Evolutionary conservation across 2,797 vertebrate genomes (phyloP).

Genomic region (Chelon labrosus): DNA sequence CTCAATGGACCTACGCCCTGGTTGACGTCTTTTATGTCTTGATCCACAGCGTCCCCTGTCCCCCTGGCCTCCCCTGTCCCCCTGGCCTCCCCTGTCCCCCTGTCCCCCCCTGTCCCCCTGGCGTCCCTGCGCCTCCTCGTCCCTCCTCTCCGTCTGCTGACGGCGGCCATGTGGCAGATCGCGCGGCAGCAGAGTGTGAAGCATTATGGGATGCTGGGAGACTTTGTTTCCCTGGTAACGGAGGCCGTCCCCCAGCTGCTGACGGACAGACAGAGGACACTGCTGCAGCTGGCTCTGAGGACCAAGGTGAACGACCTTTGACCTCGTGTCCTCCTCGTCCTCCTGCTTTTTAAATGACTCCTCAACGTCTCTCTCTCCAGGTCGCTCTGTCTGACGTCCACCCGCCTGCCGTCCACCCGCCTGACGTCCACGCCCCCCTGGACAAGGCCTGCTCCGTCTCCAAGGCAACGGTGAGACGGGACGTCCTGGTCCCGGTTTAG

Average conservation of each 20-base stretch:
- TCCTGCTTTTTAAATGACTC: not conserved
- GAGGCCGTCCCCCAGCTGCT: conserved; percentile 70
- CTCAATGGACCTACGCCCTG: too few relatives aligned
- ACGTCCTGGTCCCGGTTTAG: not conserved
- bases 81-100: not conserved
- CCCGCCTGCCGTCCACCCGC: not conserved
- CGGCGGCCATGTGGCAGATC: conserved; percentile 71
- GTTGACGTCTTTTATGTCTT: too few relatives aligned
- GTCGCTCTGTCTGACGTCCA: conserved; percentile 43
- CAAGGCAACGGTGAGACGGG: conserved; percentile 36
- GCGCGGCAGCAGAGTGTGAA: conserved; percentile 34
- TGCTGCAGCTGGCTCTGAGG: conserved; percentile 73
- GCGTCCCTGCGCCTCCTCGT: conserved; percentile 74
- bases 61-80: not conserved
- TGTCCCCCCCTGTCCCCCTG: not conserved
- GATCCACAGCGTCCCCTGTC: too few relatives aligned
- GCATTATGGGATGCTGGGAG: conserved; percentile 75
- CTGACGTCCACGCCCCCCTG: conserved; percentile 13
- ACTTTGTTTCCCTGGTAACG: conserved; percentile 70
- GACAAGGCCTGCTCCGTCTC: conserved; percentile 27
- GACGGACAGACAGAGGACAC: conserved; percentile 66
- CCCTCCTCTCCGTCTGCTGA: conserved; percentile 73
- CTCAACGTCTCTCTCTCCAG: conserved; percentile 32
- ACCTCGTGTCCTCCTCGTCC: too few relatives aligned
- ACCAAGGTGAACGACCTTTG: conserved; percentile 57